Conservation (phyloP, 2,113 vertebrate species). For the Lamprotornis superbus region DNA sequence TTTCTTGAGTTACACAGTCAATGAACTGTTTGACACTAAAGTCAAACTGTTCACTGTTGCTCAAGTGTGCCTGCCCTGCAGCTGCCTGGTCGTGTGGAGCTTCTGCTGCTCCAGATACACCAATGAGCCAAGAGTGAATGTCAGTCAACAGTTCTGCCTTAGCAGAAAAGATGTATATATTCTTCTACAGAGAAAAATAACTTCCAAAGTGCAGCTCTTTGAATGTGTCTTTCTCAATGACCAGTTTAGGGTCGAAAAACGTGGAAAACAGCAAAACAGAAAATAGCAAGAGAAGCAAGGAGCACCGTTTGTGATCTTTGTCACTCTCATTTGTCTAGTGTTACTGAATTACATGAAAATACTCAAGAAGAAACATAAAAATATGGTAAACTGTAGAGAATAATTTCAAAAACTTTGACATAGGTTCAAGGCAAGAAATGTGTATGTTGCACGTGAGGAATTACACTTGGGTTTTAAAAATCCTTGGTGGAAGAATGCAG, state of each 20-base stretch:
- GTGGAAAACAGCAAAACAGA: not conserved
- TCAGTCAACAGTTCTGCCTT: not conserved
- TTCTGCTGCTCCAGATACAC: not conserved
- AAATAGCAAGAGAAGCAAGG: not conserved
- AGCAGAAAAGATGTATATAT: not conserved
- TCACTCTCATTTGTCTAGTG: not conserved
- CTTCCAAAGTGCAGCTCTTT: not conserved
- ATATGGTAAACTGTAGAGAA: not conserved
- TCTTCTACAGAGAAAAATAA: not conserved
- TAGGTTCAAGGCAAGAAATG: not conserved
- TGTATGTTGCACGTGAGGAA: not conserved
- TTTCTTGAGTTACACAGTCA: not conserved
- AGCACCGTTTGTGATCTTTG: not conserved
- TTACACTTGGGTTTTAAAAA: not conserved
- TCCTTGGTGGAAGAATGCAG: not conserved
- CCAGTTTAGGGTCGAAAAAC: not conserved
- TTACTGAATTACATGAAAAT: not conserved
- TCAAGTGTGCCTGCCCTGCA: not conserved
- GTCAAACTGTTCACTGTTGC: not conserved
- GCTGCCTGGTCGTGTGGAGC: not conserved
- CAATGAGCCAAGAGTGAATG: not conserved
- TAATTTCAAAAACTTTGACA: not conserved
- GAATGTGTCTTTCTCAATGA: not conserved
- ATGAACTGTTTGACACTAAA: slow-evolving; percentile 14
- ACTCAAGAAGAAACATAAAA: not conserved